Base-by-base conservation (phyloP, 1,140 invertebrate genomes). In the Papilio aristodemus region DNA sequence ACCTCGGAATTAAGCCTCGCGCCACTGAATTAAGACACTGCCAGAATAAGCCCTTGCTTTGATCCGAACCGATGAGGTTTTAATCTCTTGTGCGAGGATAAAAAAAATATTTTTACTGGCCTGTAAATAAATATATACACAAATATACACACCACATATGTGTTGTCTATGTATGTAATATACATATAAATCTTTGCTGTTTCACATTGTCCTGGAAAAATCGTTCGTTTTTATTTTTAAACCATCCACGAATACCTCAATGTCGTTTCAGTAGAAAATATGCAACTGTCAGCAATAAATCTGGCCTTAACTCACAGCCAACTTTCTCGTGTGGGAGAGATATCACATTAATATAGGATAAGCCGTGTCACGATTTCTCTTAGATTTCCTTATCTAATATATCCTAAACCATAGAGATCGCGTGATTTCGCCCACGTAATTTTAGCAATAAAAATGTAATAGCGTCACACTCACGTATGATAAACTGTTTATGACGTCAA, bases 351-450 rank as follows among this genome's bases (percentile, higher is more conserved):
- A 25, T 54, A 22, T 54, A 54, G 46, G 10, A 54, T 54, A 22
- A 54, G 46, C 17, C 19, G 46, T 22, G 46, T 54, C 46, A 54
- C 46, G 19, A 54, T 54, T 54, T 54, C 46, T 54, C 9, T 54
- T 54, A 54, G 10, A 54, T 54, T 54, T 54, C 19, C 46, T 54
- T 54, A 54, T 54, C 46, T 54, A 25, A 54, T 54, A 54, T 19
- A 54, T 54, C 46, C 46, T 54, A 54, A 54, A 54, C 19, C 22
- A 54, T 17, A 54, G 19, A 54, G 22, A 54, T 10, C 22, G 19
- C 19, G 46, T 54, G 46, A 25, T 22, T 50, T 50, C 46, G 46
- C 19, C 46, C 19, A 54, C 19, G 46, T 54, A 54, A 25, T 54
- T 50, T 50, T 9, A 17, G 17, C 19, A 50, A 10, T 50, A 50